A percentile compares a stretch with the other conserved stretches of the same genome.
These are phyloP conservation scores for Conus ventricosus DNA, from an alignment of 1,140 invertebrate species.

Conservation along the genomic window DNA sequence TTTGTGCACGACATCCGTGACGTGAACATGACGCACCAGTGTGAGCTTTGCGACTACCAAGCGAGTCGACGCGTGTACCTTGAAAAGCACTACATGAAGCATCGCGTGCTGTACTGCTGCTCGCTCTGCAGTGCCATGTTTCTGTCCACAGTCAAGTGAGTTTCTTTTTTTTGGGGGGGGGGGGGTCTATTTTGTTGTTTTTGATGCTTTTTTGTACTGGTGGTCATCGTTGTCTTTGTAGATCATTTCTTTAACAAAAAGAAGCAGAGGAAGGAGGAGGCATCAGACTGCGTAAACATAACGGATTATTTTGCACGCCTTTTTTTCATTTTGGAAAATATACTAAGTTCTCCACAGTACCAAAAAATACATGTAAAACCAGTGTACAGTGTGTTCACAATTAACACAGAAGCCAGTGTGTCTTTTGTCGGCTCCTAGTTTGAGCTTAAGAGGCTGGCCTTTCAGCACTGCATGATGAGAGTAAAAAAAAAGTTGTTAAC, in stretches of 20 bases:
- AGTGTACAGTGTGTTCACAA: no score
- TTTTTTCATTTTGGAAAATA: no score
- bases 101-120: conserved; percentile 67
- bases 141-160: conserved; percentile 35
- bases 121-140: conserved; percentile 59
- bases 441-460: no score
- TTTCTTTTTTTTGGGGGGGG: neutral
- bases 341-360: no score
- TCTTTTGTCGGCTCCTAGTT: no score
- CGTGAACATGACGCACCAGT: conserved; percentile 63
- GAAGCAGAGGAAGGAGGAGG: neutral
- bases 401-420: no score
- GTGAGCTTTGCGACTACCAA: conserved; percentile 71
- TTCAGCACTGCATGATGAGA: no score
- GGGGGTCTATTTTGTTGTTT: neutral
- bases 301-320: no score
- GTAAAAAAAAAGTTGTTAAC: no score
- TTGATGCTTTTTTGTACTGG: neutral
- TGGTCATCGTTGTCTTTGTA: neutral
- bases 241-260: neutral
- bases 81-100: conserved; percentile 72
- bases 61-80: conserved; percentile 69
- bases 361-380: no score
- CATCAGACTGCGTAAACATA: no score
- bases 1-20: conserved; percentile 73